Conservation (phyloP, 2,797 vertebrate species). For the Babyrousa celebensis region DNA sequence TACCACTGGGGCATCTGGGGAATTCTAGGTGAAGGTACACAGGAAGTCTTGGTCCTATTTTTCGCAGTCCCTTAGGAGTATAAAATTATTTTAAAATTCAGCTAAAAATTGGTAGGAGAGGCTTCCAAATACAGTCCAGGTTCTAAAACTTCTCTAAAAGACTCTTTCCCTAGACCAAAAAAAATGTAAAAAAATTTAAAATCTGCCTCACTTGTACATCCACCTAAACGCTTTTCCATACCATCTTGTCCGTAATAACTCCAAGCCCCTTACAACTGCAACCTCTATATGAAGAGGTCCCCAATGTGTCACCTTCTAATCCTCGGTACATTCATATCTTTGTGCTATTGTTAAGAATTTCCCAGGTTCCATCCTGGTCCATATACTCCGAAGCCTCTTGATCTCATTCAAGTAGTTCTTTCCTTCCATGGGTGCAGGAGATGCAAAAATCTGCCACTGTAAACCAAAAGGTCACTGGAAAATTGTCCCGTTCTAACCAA, state of each 20-base stretch:
- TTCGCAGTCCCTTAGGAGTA: not conserved
- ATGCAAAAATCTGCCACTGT: not conserved
- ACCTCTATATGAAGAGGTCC: not conserved
- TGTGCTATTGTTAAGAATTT: not conserved
- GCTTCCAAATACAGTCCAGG: not conserved
- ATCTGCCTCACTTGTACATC: not conserved
- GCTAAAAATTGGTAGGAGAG: not conserved
- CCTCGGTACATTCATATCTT: not conserved
- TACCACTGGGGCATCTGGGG: not conserved
- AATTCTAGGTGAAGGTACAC: not conserved
- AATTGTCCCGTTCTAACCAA: not conserved
- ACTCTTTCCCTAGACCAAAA: not conserved
- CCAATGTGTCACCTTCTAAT: not conserved
- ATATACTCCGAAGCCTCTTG: not conserved
- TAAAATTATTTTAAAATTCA: constrained; percentile 15
- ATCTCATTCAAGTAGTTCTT: not conserved
- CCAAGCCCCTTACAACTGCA: not conserved
- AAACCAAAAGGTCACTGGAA: not conserved
- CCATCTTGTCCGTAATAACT: not conserved
- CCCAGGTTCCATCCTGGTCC: not conserved
- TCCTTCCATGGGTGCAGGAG: not conserved
- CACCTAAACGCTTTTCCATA: not conserved
- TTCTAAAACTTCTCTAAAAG: not conserved
- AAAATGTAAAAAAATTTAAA: not conserved
- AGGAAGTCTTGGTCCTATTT: not conserved